Evolutionary conservation across 92 coral and sea anemone species (phyloP).

Genomic region (Phenganax stokvisi): DNA sequence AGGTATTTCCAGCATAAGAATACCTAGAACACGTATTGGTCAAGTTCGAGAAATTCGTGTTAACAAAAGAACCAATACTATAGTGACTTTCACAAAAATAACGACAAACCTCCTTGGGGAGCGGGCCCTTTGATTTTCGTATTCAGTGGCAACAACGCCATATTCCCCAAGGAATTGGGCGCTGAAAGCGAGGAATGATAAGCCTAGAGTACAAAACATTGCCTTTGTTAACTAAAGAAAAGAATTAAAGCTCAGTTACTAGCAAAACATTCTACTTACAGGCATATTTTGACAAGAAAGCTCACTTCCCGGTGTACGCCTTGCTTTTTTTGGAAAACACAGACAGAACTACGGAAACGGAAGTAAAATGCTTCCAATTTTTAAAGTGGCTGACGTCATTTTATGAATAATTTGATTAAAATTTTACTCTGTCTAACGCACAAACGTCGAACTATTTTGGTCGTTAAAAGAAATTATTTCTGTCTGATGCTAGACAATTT

Average conservation of each 20-base stretch:
- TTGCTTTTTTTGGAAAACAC: conserved; percentile 8
- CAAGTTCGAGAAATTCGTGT: too few relatives aligned
- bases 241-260: not conserved
- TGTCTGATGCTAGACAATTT: too few relatives aligned
- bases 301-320: conserved; percentile 43
- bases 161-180: conserved; percentile 76
- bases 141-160: conserved; percentile 96
- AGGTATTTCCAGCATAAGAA: too few relatives aligned
- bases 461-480: too few relatives aligned
- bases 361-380: not conserved
- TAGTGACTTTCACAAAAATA: not conserved
- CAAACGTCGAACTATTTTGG: too few relatives aligned
- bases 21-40: too few relatives aligned
- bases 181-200: conserved; percentile 87
- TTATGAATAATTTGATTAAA: too few relatives aligned
- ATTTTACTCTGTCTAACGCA: too few relatives aligned
- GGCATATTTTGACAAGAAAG: conserved; percentile 49
- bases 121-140: conserved; percentile 94
- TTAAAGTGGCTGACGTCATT: too few relatives aligned
- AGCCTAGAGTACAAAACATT: conserved; percentile 55
- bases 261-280: conserved; percentile 38
- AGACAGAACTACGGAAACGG: conserved; percentile 15
- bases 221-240: not conserved
- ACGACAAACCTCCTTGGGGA: conserved; percentile 79
- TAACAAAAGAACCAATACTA: not conserved